Percentiles rank a stretch among this genome's conserved stretches.
These are phyloP conservation scores for Tragelaphus scriptus DNA, from an alignment of 2,113 vertebrate genomes.

Conservation along the genomic window DNA sequence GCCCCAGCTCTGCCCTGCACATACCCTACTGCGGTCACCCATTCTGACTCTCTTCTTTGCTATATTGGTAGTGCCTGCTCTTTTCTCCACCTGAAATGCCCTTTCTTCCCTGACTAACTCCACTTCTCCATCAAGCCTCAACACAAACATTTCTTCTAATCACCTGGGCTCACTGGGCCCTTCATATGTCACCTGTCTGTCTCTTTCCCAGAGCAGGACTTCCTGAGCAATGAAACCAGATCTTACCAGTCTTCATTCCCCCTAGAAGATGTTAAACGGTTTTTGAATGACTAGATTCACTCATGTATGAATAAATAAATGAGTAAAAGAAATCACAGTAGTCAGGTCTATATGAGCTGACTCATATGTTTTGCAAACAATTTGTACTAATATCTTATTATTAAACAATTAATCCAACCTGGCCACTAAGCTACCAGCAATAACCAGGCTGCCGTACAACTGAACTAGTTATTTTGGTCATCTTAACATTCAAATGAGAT, in stretches of 20 bases:
- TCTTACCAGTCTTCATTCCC: background rate
- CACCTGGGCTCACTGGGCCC: background rate
- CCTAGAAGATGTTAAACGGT: background rate
- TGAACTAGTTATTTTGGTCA: background rate
- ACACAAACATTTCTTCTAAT: background rate
- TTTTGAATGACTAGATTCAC: background rate
- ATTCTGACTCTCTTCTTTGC: background rate
- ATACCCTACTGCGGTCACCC: background rate
- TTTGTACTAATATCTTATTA: background rate
- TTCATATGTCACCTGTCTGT: background rate
- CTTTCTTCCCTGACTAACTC: background rate
- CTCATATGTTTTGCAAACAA: background rate
- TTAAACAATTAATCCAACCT: background rate
- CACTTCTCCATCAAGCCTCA: background rate
- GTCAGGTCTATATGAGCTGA: background rate
- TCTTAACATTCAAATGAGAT: background rate
- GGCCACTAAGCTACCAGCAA: background rate
- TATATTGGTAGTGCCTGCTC: accelerated
- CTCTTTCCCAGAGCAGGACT: background rate
- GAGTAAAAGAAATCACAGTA: background rate
- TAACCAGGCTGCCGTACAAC: background rate
- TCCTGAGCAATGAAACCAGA: background rate
- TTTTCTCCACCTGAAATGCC: background rate
- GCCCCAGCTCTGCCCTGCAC: background rate
- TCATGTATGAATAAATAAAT: background rate